Evolutionary conservation across 2,113 vertebrate genomes (phyloP).

Genomic region (Megalops atlanticus): DNA sequence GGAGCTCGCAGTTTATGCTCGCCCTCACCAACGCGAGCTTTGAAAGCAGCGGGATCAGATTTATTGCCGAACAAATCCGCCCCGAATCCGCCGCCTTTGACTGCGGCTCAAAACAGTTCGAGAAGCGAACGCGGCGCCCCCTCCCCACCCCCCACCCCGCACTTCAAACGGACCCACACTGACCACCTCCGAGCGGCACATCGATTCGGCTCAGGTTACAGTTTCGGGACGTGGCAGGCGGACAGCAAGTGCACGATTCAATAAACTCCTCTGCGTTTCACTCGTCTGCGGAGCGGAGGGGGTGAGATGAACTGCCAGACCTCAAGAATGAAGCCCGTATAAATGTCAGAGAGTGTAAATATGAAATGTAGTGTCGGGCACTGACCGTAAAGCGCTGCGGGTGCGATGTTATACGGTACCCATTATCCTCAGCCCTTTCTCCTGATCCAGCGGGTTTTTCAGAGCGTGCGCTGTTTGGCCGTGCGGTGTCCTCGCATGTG

Average conservation of each 20-base stretch:
- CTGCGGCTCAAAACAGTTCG: not conserved
- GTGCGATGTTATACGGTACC: not conserved
- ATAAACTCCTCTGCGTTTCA: not conserved
- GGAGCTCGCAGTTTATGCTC: not conserved
- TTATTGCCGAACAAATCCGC: not conserved
- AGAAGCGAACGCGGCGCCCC: not conserved
- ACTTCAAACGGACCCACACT: not conserved
- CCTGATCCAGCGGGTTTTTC: not conserved
- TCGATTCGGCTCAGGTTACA: not conserved
- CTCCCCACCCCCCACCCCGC: no score
- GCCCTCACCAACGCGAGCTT: not conserved
- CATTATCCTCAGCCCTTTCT: not conserved
- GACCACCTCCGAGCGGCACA: not conserved
- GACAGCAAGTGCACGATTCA: not conserved
- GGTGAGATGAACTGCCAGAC: not conserved
- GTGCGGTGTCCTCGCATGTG: not conserved
- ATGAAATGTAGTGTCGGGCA: not conserved
- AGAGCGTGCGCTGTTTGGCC: not conserved
- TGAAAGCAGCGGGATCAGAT: not conserved
- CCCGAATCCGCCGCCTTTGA: not conserved
- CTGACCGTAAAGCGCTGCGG: not conserved
- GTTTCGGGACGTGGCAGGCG: not conserved
- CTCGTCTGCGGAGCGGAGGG: not conserved
- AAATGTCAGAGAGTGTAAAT: constrained; percentile 9
- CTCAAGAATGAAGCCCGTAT: not conserved